These are phyloP conservation scores for Ptyas mucosa DNA, from an alignment of 2,113 vertebrate species.

Conservation along the genomic window DNA sequence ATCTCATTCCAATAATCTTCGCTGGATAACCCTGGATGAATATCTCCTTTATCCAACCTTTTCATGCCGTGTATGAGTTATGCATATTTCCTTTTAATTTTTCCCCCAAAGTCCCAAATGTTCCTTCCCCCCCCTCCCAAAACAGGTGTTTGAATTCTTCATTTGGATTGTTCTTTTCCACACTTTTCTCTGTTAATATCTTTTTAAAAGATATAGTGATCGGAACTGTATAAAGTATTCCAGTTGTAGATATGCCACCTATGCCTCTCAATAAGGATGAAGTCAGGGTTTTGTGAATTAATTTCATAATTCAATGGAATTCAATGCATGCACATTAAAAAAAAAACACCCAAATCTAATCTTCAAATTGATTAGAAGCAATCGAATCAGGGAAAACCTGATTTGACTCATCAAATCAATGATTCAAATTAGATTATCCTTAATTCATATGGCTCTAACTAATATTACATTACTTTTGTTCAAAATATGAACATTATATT, in stretches of 20 bases:
- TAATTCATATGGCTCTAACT: background rate
- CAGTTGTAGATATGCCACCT: background rate
- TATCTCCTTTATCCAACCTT: background rate
- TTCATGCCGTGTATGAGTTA: background rate
- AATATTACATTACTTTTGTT: background rate
- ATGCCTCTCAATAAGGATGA: background rate
- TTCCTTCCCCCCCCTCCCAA: background rate
- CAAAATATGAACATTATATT: background rate
- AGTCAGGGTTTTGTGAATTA: background rate
- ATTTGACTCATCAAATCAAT: background rate
- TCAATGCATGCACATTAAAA: background rate
- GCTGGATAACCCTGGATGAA: background rate
- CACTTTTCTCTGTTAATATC: background rate
- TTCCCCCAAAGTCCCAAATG: background rate
- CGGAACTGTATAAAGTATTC: background rate
- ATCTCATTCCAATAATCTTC: background rate
- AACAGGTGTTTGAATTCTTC: background rate
- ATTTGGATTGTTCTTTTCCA: background rate
- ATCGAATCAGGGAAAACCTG: background rate
- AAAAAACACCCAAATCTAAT: background rate
- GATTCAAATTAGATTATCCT: background rate
- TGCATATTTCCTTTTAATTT: background rate
- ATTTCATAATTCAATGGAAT: background rate
- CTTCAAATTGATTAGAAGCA: background rate
- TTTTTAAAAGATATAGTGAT: background rate